phyloP scores from a whole-genome alignment of 2,113 vertebrate genomes.

The Pithys albifrons region DNA sequence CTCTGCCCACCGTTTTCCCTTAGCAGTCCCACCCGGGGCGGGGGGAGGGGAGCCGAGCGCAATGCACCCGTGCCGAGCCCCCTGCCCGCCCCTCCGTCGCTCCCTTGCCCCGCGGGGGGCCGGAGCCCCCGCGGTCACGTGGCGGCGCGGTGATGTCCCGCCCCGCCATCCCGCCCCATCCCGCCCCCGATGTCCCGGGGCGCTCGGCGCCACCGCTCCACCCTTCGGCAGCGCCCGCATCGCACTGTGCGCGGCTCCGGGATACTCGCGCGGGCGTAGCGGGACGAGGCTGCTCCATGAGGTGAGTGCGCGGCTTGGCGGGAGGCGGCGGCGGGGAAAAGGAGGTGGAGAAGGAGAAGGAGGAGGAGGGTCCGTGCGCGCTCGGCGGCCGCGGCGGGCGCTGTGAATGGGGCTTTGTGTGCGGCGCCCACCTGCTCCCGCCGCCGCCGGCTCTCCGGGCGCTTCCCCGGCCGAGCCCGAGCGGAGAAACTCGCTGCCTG shows the following conservation, averaged over 20 bases:
- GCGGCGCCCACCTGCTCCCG: constrained; percentile 32
- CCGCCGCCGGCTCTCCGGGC: neutral
- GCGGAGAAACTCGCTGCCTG: neutral
- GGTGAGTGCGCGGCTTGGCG: neutral
- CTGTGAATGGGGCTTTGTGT: constrained; percentile 20
- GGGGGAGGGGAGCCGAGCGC: too few relatives aligned
- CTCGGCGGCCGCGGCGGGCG: neutral
- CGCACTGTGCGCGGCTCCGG: neutral
- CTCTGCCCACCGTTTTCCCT: accelerated
- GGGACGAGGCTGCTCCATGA: neutral
- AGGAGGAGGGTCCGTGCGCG: neutral
- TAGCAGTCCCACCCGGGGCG: neutral
- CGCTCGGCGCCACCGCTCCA: neutral
- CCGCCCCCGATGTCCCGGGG: neutral
- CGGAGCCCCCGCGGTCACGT: neutral
- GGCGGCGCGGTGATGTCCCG: neutral
- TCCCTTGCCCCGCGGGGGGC: neutral
- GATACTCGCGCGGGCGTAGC: neutral
- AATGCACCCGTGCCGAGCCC: neutral
- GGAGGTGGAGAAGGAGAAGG: too few relatives aligned
- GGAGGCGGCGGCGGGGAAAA: neutral
- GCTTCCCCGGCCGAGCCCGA: neutral
- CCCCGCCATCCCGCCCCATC: neutral
- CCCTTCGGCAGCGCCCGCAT: neutral
- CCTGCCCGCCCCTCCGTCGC: neutral